These are phyloP conservation scores for Poliocrania exsul DNA, from an alignment of 2,797 vertebrate species.

Conservation along the genomic window DNA sequence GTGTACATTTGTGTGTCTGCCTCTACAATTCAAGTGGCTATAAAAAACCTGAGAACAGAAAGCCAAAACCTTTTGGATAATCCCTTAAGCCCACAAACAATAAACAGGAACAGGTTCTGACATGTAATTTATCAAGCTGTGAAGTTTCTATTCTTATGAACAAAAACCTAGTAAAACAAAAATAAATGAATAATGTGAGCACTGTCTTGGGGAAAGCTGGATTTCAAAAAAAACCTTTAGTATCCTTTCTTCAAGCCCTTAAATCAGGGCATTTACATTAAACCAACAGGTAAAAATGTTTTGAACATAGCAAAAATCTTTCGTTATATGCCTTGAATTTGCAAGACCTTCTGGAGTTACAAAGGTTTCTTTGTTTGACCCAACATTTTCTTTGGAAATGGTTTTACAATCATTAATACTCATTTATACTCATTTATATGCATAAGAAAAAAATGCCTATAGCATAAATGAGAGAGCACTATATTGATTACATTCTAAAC, in stretches of 20 bases:
- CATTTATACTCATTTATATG: not conserved
- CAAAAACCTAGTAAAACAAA: slow-evolving; percentile 49
- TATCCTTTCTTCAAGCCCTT: not conserved
- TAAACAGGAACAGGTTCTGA: slow-evolving; percentile 52
- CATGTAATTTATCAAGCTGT: slow-evolving; percentile 58
- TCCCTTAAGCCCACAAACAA: slow-evolving; percentile 38
- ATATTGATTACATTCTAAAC: not conserved
- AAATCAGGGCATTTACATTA: not conserved
- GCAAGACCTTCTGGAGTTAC: not conserved
- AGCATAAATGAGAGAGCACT: not conserved
- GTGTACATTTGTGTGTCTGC: slow-evolving; percentile 20
- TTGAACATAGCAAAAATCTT: not conserved
- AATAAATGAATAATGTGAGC: slow-evolving; percentile 37
- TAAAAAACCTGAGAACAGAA: slow-evolving; percentile 13
- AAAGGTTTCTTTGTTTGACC: slow-evolving; percentile 6
- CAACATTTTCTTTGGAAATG: slow-evolving; percentile 30
- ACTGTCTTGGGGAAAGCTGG: not conserved
- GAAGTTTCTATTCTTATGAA: slow-evolving; percentile 46
- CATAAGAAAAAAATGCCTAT: slow-evolving; percentile 1
- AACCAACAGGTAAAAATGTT: not conserved
- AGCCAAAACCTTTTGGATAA: slow-evolving; percentile 53
- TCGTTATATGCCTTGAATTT: not conserved
- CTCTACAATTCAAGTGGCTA: not conserved
- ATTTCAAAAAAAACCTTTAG: not conserved
- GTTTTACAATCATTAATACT: slow-evolving; percentile 15